phyloP scores from a whole-genome alignment of 2,888 invertebrate genomes.

The Cataglyphis rosenhaueri region DNA sequence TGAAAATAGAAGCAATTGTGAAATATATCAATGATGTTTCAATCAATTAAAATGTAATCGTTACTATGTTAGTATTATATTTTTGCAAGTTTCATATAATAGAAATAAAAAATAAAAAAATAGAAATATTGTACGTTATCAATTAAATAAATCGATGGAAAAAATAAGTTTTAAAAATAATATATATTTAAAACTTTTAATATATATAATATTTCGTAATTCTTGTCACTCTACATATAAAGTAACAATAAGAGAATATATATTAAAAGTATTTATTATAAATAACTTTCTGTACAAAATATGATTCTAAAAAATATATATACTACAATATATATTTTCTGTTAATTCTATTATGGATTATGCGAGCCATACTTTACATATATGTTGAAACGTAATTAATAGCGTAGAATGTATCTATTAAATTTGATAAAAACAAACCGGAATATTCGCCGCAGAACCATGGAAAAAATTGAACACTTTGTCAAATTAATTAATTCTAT shows the following conservation, averaged over 20 bases:
- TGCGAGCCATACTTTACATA: background rate
- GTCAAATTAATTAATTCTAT: constrained; percentile 19
- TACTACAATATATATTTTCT: background rate
- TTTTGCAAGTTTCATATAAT: background rate
- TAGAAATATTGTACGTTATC: background rate
- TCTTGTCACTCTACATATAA: background rate
- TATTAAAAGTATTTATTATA: background rate
- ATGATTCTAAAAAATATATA: background rate
- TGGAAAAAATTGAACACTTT: background rate
- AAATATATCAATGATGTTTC: constrained; percentile 8
- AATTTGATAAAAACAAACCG: constrained; percentile 14
- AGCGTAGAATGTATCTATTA: background rate
- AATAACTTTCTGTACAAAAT: background rate
- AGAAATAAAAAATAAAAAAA: background rate
- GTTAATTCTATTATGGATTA: constrained; percentile 3
- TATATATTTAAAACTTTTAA: background rate
- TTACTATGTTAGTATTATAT: background rate
- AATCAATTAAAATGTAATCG: background rate
- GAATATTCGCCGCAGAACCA: background rate
- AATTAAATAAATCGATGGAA: background rate
- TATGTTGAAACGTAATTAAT: constrained; percentile 1
- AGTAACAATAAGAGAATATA: background rate
- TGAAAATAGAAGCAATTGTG: constrained; percentile 22
- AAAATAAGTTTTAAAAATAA: background rate
- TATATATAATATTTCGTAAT: background rate